phyloP scores from a whole-genome alignment of 2,888 invertebrate genomes.

The Allacma fusca region DNA sequence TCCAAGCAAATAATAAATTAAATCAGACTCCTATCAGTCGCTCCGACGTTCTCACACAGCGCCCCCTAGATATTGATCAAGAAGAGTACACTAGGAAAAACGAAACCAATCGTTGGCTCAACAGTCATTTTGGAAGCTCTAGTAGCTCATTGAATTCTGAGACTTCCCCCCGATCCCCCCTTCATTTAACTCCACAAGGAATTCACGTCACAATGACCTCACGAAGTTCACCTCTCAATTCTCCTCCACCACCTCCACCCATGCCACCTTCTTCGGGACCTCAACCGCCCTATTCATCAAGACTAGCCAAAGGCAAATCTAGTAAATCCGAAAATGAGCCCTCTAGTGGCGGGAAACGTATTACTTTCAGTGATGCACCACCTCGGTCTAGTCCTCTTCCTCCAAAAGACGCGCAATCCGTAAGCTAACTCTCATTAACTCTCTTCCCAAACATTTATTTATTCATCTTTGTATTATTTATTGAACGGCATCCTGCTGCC shows the following conservation, averaged over 20 bases:
- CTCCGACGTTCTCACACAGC: constrained; percentile 77
- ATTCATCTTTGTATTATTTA: background rate
- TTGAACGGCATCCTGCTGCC: background rate
- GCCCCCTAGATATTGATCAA: constrained; percentile 83
- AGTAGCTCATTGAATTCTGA: constrained; percentile 61
- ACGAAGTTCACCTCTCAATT: constrained; percentile 57
- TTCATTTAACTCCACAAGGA: constrained; percentile 57
- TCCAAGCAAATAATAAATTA: constrained; percentile 35
- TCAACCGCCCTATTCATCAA: constrained; percentile 41
- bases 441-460: constrained; percentile 5
- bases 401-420: constrained; percentile 60
- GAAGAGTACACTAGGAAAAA: constrained; percentile 89
- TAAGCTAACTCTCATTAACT: constrained; percentile 54
- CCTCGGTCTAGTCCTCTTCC: constrained; percentile 53
- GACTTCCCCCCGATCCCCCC: constrained; percentile 58
- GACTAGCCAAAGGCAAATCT: constrained; percentile 4
- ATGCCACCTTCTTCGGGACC: constrained; percentile 39
- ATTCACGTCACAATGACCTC: constrained; percentile 62
- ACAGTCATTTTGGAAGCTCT: constrained; percentile 80
- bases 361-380: constrained; percentile 60
- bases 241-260: constrained; percentile 53
- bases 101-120: constrained; percentile 90
- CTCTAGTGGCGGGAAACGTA: constrained; percentile 56
- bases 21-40: constrained; percentile 41
- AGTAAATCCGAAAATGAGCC: constrained; percentile 26